phyloP scores from a whole-genome alignment of 2,797 vertebrate genomes.

The Discoglossus pictus region DNA sequence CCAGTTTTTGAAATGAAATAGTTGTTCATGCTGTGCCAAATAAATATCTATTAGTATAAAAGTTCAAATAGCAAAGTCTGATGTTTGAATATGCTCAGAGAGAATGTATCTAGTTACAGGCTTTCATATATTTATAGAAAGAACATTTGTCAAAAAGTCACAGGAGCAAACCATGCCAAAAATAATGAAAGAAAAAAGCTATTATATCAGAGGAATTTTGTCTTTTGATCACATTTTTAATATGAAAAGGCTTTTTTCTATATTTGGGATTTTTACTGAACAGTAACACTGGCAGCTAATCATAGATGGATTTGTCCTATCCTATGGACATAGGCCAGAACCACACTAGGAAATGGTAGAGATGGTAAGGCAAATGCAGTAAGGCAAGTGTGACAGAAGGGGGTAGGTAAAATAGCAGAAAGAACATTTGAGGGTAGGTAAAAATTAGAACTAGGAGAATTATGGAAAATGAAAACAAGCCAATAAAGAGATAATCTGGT shows the following conservation, averaged over 20 bases:
- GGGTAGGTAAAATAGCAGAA: too few species aligned
- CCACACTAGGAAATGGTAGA: too few species aligned
- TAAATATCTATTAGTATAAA: slow-evolving; percentile 36
- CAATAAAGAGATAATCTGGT: too few species aligned
- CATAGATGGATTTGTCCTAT: too few species aligned
- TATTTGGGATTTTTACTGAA: not conserved
- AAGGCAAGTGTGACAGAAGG: too few species aligned
- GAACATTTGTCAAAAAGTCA: slow-evolving; percentile 33
- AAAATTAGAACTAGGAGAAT: too few species aligned
- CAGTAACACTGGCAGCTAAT: not conserved
- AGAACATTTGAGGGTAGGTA: too few species aligned
- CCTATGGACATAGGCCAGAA: too few species aligned
- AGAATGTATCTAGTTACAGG: slow-evolving; percentile 38
- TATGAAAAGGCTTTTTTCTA: slow-evolving; percentile 10
- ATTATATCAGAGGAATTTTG: slow-evolving; percentile 27
- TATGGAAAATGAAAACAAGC: too few species aligned
- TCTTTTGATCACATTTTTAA: slow-evolving; percentile 29
- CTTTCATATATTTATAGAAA: slow-evolving; percentile 45
- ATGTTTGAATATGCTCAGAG: slow-evolving; percentile 27
- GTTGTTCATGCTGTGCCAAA: slow-evolving; percentile 20
- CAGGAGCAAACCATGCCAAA: slow-evolving; percentile 13
- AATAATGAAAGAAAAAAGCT: slow-evolving; percentile 16
- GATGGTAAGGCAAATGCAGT: too few species aligned
- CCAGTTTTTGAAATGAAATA: slow-evolving; percentile 28
- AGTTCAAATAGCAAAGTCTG: slow-evolving; percentile 39